Evolutionary conservation across 2,113 vertebrate genomes (phyloP).

Genomic region (Silurus asotus): DNA sequence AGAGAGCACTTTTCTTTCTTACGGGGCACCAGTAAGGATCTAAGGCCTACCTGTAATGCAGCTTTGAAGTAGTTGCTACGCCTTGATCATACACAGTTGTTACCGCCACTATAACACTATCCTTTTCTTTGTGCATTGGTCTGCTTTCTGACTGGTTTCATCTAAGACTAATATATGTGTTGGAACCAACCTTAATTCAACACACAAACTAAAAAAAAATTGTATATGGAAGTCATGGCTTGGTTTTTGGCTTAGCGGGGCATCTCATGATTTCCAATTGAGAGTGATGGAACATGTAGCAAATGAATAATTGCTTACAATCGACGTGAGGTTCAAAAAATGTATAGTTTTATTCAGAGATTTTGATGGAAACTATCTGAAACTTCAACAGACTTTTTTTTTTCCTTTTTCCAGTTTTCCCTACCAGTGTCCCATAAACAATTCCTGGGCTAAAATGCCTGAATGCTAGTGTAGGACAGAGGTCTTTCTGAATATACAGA

Average conservation of each 20-base stretch:
- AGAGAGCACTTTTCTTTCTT: conserved; percentile 17
- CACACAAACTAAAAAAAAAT: neutral
- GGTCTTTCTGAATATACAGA: neutral
- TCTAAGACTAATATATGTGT: neutral
- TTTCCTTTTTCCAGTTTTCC: neutral
- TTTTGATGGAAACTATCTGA: too few relatives aligned
- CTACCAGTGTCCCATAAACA: neutral
- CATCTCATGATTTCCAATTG: conserved; percentile 7
- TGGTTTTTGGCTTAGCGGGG: neutral
- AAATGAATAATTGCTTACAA: conserved; percentile 10
- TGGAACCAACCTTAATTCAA: neutral
- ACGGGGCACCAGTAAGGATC: neutral
- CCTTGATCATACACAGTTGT: conserved; percentile 25
- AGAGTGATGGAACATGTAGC: neutral
- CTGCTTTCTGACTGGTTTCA: neutral
- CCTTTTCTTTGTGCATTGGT: neutral
- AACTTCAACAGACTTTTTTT: neutral
- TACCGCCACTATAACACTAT: neutral
- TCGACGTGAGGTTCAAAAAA: neutral
- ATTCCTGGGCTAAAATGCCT: neutral
- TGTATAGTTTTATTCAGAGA: neutral
- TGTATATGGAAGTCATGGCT: neutral
- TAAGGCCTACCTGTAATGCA: neutral
- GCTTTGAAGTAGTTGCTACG: neutral
- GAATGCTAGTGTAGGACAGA: neutral